phyloP scores from a whole-genome alignment of 2,113 vertebrate genomes.

The Podarcis cretensis region DNA sequence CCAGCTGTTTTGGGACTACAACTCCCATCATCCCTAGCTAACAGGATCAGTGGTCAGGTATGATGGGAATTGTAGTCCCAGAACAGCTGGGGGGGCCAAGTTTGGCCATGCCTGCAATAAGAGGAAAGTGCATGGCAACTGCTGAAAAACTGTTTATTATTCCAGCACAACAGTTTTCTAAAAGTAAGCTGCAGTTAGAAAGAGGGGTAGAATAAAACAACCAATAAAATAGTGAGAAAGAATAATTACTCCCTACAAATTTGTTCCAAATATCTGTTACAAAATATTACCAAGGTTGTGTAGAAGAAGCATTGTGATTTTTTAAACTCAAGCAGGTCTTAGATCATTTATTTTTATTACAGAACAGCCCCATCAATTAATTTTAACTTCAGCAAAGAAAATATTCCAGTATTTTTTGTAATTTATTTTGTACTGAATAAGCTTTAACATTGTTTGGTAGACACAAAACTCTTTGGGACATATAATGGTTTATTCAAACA shows the following conservation, averaged over 20 bases:
- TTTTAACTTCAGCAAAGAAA: conserved; percentile 3
- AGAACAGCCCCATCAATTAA: rapidly evolving
- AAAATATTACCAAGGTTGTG: conserved; percentile 40
- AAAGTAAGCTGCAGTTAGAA: conserved; percentile 52
- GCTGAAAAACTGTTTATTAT: conserved; percentile 57
- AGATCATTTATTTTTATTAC: background rate
- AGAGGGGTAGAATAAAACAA: conserved; percentile 54
- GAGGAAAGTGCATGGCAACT: conserved; percentile 51
- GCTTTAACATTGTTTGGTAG: background rate
- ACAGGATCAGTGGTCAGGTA: too few species aligned
- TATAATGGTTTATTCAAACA: conserved; percentile 18
- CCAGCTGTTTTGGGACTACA: too few species aligned
- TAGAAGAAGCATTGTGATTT: background rate
- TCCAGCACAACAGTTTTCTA: conserved; percentile 53
- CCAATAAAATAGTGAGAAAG: conserved; percentile 28
- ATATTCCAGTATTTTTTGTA: background rate
- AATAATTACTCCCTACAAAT: conserved; percentile 36
- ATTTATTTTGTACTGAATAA: background rate
- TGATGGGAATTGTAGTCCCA: too few species aligned
- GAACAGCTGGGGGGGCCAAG: too few species aligned
- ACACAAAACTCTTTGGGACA: background rate
- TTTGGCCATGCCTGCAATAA: background rate
- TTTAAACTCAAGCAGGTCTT: conserved; percentile 21
- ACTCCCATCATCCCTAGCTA: too few species aligned
- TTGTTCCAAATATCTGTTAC: conserved; percentile 50